These are phyloP conservation scores for Caenorhabditis panamensis DNA, from an alignment of 2,888 invertebrate genomes.

Conservation along the genomic window DNA sequence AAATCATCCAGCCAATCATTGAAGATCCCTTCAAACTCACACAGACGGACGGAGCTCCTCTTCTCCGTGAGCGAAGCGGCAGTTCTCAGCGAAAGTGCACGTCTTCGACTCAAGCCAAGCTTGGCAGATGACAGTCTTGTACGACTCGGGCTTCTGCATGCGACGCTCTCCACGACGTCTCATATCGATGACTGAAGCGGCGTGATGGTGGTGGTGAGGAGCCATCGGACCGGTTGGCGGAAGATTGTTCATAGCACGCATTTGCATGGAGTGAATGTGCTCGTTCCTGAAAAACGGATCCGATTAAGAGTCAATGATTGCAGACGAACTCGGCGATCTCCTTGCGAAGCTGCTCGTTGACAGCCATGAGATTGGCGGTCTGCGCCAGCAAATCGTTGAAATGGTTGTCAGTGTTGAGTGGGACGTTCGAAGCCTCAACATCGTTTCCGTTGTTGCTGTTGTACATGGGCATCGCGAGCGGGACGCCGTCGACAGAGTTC, in stretches of 20 bases:
- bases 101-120: slow-evolving; percentile 78
- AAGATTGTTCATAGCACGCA: slow-evolving; percentile 25
- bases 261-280: slow-evolving; percentile 51
- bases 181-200: slow-evolving; percentile 9
- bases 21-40: slow-evolving; percentile 38
- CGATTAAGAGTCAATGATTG: neutral
- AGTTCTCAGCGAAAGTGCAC: slow-evolving; percentile 79
- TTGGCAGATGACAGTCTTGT: slow-evolving; percentile 81
- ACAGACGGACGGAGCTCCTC: slow-evolving; percentile 75
- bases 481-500: slow-evolving; percentile 48
- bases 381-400: slow-evolving; percentile 53
- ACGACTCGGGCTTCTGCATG: slow-evolving; percentile 76
- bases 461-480: too few species aligned
- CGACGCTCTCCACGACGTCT: slow-evolving; percentile 54
- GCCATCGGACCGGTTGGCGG: neutral
- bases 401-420: neutral
- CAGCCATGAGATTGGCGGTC: slow-evolving; percentile 65
- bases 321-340: slow-evolving; percentile 63
- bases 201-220: slow-evolving; percentile 1
- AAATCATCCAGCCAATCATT: neutral
- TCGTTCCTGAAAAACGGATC: slow-evolving; percentile 39
- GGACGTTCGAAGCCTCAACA: neutral
- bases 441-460: neutral
- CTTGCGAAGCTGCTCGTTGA: slow-evolving; percentile 67
- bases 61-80: slow-evolving; percentile 80